Base-by-base conservation (phyloP, 2,888 invertebrate species). In the Cyrtodaria siliqua region DNA sequence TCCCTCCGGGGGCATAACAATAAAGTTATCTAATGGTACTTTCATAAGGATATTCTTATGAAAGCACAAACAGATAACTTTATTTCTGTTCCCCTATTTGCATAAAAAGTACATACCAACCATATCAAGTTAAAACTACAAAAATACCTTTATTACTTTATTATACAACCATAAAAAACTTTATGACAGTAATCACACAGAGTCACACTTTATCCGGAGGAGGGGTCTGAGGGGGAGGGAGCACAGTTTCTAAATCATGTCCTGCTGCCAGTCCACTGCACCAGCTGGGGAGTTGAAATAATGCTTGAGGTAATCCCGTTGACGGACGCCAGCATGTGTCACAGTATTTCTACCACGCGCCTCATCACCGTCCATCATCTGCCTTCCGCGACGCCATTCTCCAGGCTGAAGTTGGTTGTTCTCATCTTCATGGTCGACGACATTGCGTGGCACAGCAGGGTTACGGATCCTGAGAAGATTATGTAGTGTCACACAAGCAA, bases 251-350 rank as follows among this genome's bases (percentile, higher is more conserved):
- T 60, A 74, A 66, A 82, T 70, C 82, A 82, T 82, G n/a, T 64
- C 26, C 18, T 82, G 50, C 49, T 82, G 78, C 81, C 83, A 83
- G 1, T 72, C 69, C 9, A 83, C 79, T 47, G 72, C 50, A 33
- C 83, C 81, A 42, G 63, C 77, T 56, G 38, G 42, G 23, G 70
- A 70, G 69, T 67, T 74, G 69, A 75, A 83, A 60, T 83, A 83
- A 8, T 57, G 33, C 33, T 62, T 77, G 6, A 80, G 71, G 50
- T 83, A 79, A 23, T 80, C 47, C 33, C 83, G 55, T 49, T 83
- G 72, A 26, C 56, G 9, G 23, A 61, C 68, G 12, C 66, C 55
- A 23, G 67, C 57, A 16, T n/a, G n/a, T 18, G 71, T 69, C 33
- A 29, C 62, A n/a, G 42, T 47, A 63, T 74, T 74, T 9, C 67